Evolutionary conservation across 2,113 vertebrate genomes (phyloP).

Genomic region (Bothrops jararaca): DNA sequence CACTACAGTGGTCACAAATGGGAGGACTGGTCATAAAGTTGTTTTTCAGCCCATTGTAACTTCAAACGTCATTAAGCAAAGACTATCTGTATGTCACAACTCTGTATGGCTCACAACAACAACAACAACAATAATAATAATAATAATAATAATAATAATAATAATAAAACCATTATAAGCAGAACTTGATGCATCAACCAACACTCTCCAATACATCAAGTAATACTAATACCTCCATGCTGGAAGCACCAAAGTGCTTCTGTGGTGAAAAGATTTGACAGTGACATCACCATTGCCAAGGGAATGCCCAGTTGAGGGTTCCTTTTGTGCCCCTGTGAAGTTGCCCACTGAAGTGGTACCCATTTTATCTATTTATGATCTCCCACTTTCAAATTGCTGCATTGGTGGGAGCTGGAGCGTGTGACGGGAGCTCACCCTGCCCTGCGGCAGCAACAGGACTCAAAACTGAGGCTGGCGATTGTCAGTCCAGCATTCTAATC

Average conservation of each 20-base stretch:
- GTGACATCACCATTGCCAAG: too few relatives aligned
- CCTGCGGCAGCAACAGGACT: too few relatives aligned
- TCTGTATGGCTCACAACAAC: not conserved
- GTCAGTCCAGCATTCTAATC: not conserved
- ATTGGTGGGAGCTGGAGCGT: too few relatives aligned
- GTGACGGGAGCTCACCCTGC: too few relatives aligned
- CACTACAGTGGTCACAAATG: not conserved
- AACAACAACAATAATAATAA: not conserved
- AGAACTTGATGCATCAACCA: not conserved
- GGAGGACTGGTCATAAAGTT: not conserved
- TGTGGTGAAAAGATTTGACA: too few relatives aligned
- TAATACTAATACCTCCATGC: not conserved
- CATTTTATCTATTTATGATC: too few relatives aligned
- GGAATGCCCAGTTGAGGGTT: too few relatives aligned
- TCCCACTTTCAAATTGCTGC: too few relatives aligned
- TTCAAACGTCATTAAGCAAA: not conserved
- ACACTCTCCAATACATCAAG: not conserved
- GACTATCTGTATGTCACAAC: not conserved
- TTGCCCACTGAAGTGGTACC: too few relatives aligned
- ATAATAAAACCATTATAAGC: not conserved
- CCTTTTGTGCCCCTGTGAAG: too few relatives aligned
- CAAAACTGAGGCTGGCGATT: not conserved
- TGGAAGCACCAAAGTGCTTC: too few relatives aligned
- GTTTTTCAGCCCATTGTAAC: not conserved
- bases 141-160: not conserved